Evolutionary conservation across 2,113 vertebrate genomes (phyloP).

Genomic region (Caranx ignobilis): DNA sequence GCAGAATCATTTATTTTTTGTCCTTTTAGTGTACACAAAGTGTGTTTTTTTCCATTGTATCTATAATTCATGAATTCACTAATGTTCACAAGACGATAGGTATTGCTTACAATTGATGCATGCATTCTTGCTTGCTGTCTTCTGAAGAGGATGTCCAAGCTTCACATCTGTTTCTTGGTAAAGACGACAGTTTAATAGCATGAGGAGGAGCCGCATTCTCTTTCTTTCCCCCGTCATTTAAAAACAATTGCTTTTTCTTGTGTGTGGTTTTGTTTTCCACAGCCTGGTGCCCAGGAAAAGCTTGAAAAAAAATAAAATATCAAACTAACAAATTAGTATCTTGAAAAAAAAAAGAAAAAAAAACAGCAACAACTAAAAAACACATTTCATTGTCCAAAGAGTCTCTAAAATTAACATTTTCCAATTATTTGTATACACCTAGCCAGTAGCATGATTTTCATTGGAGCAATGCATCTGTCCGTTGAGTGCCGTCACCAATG

Average conservation of each 20-base stretch:
- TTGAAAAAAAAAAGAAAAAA: neutral
- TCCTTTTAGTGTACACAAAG: conserved; percentile 11
- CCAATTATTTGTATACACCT: conserved; percentile 22
- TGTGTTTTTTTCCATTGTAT: neutral
- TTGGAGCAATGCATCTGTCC: conserved; percentile 45
- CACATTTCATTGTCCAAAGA: neutral
- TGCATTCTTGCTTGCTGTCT: conserved; percentile 30
- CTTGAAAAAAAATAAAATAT: conserved; percentile 11
- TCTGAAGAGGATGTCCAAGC: conserved; percentile 25
- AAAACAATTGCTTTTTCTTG: neutral
- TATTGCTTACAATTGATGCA: conserved; percentile 35
- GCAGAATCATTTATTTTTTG: conserved; percentile 22
- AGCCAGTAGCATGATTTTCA: conserved; percentile 42
- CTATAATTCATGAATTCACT: conserved; percentile 19
- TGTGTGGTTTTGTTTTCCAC: neutral
- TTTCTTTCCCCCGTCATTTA: conserved; percentile 17
- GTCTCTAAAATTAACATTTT: conserved; percentile 43
- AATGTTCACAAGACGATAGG: conserved; percentile 30
- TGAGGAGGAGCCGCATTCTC: conserved; percentile 15
- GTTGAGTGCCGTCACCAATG: conserved; percentile 33
- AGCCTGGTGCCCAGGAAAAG: neutral
- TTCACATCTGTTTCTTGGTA: conserved; percentile 57
- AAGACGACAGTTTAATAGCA: conserved; percentile 52
- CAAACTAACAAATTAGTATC: conserved; percentile 27
- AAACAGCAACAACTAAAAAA: neutral